Evolutionary conservation across 2,888 invertebrate genomes (phyloP).

Genomic region (Drosophila recens): DNA sequence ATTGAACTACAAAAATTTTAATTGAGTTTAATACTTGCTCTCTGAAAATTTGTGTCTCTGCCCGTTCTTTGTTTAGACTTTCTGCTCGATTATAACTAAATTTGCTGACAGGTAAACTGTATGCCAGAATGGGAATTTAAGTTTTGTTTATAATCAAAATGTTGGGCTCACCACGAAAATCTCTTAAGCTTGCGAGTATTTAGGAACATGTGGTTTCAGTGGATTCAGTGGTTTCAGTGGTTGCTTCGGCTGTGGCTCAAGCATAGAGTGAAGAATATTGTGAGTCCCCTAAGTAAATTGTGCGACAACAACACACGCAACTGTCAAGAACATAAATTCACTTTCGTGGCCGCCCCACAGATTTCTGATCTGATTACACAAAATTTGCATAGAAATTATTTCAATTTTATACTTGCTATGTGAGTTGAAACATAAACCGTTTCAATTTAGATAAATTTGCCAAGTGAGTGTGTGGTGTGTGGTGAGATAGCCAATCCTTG

Average conservation of each 20-base stretch:
- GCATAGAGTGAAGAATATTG: not conserved
- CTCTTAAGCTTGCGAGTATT: slow-evolving; percentile 18
- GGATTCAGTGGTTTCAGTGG: slow-evolving; percentile 29
- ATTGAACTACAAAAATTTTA: slow-evolving; percentile 5
- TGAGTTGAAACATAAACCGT: slow-evolving; percentile 56
- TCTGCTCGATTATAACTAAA: not conserved
- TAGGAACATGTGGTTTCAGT: slow-evolving; percentile 32
- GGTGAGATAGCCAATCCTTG: slow-evolving; percentile 18
- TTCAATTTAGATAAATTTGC: slow-evolving; percentile 66
- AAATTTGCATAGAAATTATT: slow-evolving; percentile 79
- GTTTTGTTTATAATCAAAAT: not conserved
- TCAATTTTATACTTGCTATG: slow-evolving; percentile 47
- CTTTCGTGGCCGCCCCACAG: slow-evolving; percentile 17
- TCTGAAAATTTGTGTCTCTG: not conserved
- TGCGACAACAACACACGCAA: slow-evolving; percentile 50
- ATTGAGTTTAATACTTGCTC: not conserved
- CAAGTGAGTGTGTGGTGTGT: not conserved
- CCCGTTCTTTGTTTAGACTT: not conserved
- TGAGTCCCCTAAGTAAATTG: slow-evolving; percentile 6
- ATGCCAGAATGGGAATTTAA: slow-evolving; percentile 1
- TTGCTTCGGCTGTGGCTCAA: slow-evolving; percentile 2
- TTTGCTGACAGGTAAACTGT: not conserved
- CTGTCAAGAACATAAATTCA: slow-evolving; percentile 67
- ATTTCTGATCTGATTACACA: slow-evolving; percentile 68
- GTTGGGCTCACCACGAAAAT: slow-evolving; percentile 3